Conservation (phyloP, 2,888 invertebrate genomes). For the Periphyllus acericola region DNA sequence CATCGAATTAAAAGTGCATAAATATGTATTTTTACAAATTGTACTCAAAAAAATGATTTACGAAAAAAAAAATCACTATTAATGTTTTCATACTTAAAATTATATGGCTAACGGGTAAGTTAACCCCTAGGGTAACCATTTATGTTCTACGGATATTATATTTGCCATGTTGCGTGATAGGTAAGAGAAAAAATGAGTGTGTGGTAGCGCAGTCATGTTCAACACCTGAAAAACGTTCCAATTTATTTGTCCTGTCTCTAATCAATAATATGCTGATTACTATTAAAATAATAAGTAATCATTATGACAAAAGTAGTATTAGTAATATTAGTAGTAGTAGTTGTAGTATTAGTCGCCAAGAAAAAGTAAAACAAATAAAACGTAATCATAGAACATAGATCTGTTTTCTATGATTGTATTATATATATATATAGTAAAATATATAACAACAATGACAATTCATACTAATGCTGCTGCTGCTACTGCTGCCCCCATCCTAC, state of each 20-base stretch:
- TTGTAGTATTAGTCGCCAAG: background rate
- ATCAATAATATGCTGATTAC: background rate
- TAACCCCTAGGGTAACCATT: background rate
- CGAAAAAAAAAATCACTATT: background rate
- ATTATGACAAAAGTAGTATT: slow-evolving; percentile 4
- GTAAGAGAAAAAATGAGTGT: background rate
- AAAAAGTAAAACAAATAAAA: slow-evolving; percentile 25
- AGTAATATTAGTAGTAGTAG: slow-evolving; percentile 1
- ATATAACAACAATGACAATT: slow-evolving; percentile 26
- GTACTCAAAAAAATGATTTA: background rate
- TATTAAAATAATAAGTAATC: slow-evolving; percentile 15
- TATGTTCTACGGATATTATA: background rate
- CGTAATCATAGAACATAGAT: slow-evolving; percentile 18
- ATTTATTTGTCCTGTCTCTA: background rate
- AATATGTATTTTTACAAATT: background rate
- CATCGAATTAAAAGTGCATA: background rate
- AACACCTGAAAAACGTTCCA: background rate
- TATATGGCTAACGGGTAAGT: background rate
- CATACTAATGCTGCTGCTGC: slow-evolving; percentile 56
- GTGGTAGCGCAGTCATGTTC: background rate
- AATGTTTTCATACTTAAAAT: background rate
- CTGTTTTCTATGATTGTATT: slow-evolving; percentile 28
- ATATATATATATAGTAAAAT: slow-evolving; percentile 3
- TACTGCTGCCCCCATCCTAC: slow-evolving; percentile 4
- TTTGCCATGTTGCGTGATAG: background rate